Evolutionary conservation across 2,888 invertebrate species (phyloP), one percentile per base, ranked within the genome.

Genomic region (Trachelus tabidus): DNA sequence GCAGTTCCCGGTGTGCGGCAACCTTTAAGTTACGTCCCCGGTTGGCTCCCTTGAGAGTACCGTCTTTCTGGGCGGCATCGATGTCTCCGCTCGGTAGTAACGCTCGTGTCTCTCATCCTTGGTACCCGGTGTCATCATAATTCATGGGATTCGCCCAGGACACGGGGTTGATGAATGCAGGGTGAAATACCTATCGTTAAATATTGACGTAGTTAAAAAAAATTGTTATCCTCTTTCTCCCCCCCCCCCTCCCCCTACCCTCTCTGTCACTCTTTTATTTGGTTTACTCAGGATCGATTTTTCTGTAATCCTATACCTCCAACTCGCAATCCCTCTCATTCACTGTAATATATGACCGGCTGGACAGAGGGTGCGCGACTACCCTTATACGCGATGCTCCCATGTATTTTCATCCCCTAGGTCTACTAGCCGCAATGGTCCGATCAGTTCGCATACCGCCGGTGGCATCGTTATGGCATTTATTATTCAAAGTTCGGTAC

Each of bases 71-170:
- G 77, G 78, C 77, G 77, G 79, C 84, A 77, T 84, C 77, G 78
- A 82, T 80, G 82, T 83, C 84, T 81, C 78, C 79, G 75, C 69
- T 78, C 79, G 34, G 35, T 34, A 75, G 71, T 73, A 73, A 80
- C 76, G 31, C 56, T 56, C 56, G 23, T 56, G 56, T 56, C 56
- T 56, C 56, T 23, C 56, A 56, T 56, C 56, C 56, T 56, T 23
- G 9, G 23, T 56, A 56, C 56, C 23, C 6, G 6, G 56, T 2
- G 56, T 23, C 56, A 23, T 56, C 23, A 23, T 6, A 56, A 56
- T 56, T 56, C 56, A 56, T 56, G 56, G 56, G 23, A 56, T 23
- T 56, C 23, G 56, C 23, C 1, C 23, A 1, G 56, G 23, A 56
- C 9, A 23, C 56, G 23, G 56, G 56, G 23, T 56, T 56, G 23